These are phyloP conservation scores for Melierax canorus DNA, from an alignment of 2,113 vertebrate species.

Conservation along the genomic window DNA sequence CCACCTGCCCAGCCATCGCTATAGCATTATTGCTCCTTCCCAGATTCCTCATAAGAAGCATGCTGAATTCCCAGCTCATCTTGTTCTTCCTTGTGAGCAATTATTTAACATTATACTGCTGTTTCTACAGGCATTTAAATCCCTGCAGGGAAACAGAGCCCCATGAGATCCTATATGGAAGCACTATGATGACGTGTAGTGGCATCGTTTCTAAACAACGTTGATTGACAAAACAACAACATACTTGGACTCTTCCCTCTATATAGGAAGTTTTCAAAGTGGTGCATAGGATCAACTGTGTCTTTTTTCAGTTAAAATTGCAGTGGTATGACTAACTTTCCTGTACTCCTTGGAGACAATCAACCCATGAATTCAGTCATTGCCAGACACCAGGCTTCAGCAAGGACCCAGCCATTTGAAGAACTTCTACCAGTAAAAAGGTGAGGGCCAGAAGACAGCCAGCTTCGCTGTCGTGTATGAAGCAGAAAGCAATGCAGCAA, in stretches of 20 bases:
- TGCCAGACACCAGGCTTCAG: neutral
- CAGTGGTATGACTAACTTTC: neutral
- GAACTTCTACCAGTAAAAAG: neutral
- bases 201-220: neutral
- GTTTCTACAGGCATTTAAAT: neutral
- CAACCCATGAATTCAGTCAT: neutral
- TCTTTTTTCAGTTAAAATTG: neutral
- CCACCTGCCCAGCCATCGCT: neutral
- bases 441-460: neutral
- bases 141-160: neutral
- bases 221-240: neutral
- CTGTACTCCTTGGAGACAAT: neutral
- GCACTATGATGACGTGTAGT: neutral
- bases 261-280: neutral
- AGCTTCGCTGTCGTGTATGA: rapidly evolving
- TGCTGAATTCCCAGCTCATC: neutral
- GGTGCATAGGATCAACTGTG: neutral
- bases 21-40: neutral
- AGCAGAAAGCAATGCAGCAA: neutral
- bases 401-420: neutral
- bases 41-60: neutral
- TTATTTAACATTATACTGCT: neutral
- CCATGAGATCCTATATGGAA: neutral
- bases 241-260: neutral
- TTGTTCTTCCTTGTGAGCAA: neutral